These are phyloP conservation scores for Melieria crassipennis DNA, from an alignment of 2,888 invertebrate genomes.

Conservation along the genomic window DNA sequence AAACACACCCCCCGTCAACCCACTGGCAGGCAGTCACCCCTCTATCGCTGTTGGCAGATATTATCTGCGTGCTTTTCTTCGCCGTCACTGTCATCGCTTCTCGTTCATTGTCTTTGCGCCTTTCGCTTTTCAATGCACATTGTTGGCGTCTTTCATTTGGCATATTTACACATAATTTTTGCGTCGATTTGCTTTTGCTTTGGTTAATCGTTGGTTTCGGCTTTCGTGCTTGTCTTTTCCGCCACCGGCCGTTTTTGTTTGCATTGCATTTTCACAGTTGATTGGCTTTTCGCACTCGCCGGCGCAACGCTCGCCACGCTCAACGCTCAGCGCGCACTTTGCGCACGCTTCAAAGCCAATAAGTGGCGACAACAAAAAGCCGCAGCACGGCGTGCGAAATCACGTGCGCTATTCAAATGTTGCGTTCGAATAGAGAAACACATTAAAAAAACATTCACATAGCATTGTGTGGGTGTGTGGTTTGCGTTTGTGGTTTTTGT, in stretches of 20 bases:
- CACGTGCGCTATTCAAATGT: no score
- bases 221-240: no score
- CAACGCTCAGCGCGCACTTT: background rate
- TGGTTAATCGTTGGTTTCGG: background rate
- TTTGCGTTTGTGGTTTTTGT: background rate
- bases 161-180: background rate
- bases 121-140: background rate
- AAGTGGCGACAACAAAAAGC: no score
- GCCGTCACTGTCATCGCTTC: no score
- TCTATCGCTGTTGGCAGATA: no score
- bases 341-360: no score
- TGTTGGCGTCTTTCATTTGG: background rate
- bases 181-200: slow-evolving; percentile 1
- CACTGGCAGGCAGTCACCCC: no score
- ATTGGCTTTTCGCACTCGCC: slow-evolving; percentile 16
- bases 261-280: slow-evolving; percentile 28
- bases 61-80: no score
- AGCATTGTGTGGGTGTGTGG: background rate
- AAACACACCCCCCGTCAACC: no score
- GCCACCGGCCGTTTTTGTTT: background rate
- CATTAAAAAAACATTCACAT: background rate
- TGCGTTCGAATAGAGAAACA: no score
- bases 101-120: no score
- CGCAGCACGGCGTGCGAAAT: no score
- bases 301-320: background rate